Conservation (phyloP, 2,113 vertebrate species). For the Cyphomyrus discorhynchus region DNA sequence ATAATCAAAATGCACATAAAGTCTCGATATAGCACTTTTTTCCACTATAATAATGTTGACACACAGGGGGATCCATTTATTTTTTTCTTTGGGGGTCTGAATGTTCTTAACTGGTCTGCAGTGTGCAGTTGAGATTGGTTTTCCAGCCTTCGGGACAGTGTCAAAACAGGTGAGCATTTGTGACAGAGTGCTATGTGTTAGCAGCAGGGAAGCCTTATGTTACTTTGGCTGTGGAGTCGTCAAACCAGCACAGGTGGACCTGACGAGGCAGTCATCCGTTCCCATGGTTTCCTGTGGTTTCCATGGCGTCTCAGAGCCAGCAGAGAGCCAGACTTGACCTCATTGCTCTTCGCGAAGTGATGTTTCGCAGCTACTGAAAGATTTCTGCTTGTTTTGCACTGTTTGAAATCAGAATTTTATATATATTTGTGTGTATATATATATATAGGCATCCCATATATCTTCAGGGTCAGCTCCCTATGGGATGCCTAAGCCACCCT, state of each 20-base stretch:
- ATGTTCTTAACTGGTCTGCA: constrained; percentile 4
- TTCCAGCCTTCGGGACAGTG: not conserved
- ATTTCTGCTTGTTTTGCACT: not conserved
- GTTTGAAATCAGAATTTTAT: not conserved
- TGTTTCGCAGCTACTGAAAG: not conserved
- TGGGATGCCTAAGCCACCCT: not conserved
- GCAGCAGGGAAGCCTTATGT: constrained; percentile 1
- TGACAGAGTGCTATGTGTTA: not conserved
- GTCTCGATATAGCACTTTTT: not conserved
- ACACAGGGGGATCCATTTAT: not conserved
- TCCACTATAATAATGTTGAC: not conserved
- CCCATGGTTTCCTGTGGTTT: constrained; percentile 20
- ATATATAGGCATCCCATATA: too few relatives aligned
- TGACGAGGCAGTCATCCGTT: constrained; percentile 15
- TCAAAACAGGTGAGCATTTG: not conserved
- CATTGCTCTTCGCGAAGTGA: constrained; percentile 8
- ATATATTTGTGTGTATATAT: not conserved
- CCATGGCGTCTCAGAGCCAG: constrained; percentile 3
- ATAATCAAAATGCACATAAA: not conserved
- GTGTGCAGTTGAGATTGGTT: not conserved
- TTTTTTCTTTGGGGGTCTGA: not conserved
- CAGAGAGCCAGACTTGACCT: constrained; percentile 14
- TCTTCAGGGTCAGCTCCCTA: not conserved
- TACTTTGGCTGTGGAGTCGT: not conserved
- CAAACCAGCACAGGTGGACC: constrained; percentile 6